Evolutionary conservation across 2,797 vertebrate genomes (phyloP).

Genomic region (Poeciliopsis presidionis): DNA sequence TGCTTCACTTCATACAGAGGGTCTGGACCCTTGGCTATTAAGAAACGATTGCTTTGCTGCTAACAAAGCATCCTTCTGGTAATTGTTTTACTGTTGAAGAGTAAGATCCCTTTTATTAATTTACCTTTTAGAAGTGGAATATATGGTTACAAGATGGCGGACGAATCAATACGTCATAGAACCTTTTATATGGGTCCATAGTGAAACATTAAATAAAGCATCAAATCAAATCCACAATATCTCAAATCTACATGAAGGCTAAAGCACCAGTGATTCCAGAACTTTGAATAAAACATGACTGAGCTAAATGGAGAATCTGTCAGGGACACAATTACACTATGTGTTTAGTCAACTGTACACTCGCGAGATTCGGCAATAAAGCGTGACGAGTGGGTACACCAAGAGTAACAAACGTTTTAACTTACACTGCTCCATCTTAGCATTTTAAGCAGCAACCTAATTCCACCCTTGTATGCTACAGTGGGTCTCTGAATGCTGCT

Average conservation of each 20-base stretch:
- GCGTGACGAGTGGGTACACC: not conserved
- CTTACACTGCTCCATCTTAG: not conserved
- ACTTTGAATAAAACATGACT: not conserved
- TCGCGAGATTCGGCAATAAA: not conserved
- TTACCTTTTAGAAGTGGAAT: not conserved
- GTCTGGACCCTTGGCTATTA: no score
- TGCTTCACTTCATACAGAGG: not conserved
- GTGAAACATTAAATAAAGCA: not conserved
- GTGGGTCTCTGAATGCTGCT: not conserved
- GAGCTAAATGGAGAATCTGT: not conserved
- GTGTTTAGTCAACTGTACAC: not conserved
- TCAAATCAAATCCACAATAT: not conserved
- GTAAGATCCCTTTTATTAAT: not conserved
- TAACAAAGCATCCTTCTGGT: not conserved
- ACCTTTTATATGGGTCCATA: not conserved
- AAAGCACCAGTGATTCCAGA: not conserved
- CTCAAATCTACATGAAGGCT: not conserved
- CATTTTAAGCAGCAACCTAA: not conserved
- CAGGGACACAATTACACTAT: constrained; percentile 1
- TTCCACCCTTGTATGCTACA: not conserved
- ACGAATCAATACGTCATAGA: not conserved
- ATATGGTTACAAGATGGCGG: not conserved
- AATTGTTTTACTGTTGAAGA: not conserved
- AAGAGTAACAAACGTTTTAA: not conserved
- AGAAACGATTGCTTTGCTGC: no score